Conservation (phyloP, 2,797 vertebrate genomes). For the Rhinoraja longicauda region DNA sequence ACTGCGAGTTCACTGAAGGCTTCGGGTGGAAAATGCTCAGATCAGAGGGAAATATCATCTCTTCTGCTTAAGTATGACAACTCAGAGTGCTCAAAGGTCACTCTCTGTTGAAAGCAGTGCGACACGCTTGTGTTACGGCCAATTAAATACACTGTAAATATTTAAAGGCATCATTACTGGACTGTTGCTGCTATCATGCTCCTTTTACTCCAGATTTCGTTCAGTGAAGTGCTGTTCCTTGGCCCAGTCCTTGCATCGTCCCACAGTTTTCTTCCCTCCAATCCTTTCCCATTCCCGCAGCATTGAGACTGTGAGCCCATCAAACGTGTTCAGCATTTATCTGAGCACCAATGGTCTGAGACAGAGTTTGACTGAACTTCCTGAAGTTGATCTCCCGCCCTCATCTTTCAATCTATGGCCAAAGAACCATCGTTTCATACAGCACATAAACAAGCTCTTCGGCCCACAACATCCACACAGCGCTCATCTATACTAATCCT, state of each 20-base stretch:
- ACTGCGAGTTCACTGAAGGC: background rate
- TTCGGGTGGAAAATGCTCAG: background rate
- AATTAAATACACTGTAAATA: constrained; percentile 31
- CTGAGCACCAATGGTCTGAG: background rate
- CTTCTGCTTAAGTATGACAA: constrained; percentile 26
- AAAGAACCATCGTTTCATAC: no score
- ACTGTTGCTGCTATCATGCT: background rate
- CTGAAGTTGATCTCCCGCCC: background rate
- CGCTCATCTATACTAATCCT: no score
- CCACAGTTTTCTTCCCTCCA: no score
- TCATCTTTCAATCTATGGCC: no score
- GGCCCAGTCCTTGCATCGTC: no score
- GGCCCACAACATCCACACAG: no score
- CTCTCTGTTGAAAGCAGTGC: background rate
- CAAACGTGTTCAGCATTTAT: background rate
- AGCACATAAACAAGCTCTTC: no score
- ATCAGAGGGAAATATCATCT: constrained; percentile 30
- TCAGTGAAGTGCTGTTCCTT: no score
- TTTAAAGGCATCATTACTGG: constrained; percentile 14
- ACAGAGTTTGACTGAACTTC: background rate
- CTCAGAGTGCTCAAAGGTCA: background rate
- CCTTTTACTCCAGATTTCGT: background rate
- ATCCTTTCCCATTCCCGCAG: background rate
- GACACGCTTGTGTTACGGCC: constrained; percentile 27
- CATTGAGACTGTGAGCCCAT: no score